A percentile compares a stretch with the other conserved stretches of the same genome.
Evolutionary conservation across 2,797 vertebrate genomes (phyloP).

Genomic region (Dryobates pubescens): DNA sequence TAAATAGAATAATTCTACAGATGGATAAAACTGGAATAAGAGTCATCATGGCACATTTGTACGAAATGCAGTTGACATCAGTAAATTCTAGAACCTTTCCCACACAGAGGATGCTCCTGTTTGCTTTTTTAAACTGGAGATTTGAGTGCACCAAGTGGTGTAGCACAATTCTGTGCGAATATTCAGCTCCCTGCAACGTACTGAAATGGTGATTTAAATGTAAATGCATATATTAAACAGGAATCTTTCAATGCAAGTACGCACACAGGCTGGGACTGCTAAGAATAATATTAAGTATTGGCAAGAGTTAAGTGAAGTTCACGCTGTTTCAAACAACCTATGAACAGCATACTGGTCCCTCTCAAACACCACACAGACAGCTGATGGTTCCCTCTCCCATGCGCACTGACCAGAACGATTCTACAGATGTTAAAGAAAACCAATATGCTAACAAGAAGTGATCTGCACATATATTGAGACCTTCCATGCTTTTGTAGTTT

Average conservation of each 20-base stretch:
- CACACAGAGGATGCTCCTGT: neutral
- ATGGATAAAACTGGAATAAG: neutral
- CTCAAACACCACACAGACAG: neutral
- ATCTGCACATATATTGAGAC: neutral
- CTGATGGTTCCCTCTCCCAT: neutral
- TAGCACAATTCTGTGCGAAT: too few relatives aligned
- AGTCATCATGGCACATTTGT: neutral
- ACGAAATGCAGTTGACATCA: neutral
- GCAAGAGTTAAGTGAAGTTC: neutral
- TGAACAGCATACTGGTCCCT: neutral
- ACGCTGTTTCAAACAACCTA: neutral
- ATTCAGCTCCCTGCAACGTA: neutral
- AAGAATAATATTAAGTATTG: neutral
- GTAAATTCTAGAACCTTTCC: neutral
- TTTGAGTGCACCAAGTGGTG: neutral
- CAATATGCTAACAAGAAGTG: neutral
- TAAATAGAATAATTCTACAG: neutral
- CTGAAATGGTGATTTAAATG: neutral
- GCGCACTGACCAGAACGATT: neutral
- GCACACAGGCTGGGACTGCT: neutral
- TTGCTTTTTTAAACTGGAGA: neutral
- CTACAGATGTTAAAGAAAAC: neutral
- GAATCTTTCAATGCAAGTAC: neutral
- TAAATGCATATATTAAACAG: neutral
- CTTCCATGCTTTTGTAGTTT: neutral